Base-by-base conservation (phyloP, 2,888 invertebrate species). In the Antitype chi region DNA sequence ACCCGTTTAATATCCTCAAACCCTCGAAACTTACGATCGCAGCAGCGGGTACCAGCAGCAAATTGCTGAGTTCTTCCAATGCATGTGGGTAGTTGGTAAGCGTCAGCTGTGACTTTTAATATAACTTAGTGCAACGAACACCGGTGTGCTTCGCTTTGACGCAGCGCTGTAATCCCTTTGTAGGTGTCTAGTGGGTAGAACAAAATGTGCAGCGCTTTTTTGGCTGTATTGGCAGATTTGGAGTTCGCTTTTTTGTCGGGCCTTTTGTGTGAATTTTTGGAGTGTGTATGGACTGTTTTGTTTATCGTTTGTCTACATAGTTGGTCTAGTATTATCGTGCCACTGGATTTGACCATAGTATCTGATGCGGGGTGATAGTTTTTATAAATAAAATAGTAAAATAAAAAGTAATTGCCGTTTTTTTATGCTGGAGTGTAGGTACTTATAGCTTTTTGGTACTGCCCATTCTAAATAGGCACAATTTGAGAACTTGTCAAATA, bases 71-170 rank as follows among this genome's bases (percentile, higher is more conserved):
- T 78, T 76, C 71, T 63, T 38, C 62, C 68, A 52, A 80, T 76
- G 74, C 75, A 73, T 77, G 74, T 52, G 66, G 80, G 64, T 69
- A 43, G 59, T 43, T 60, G 28, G 71, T 28, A 32, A 49, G 49
- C 76, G 82, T 59, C 88, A 87, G 85, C 85, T 89, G 89, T 9
- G 66, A 63, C 70, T 78, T 89, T 84, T 87, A 86, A 87, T 89
- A 89, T 78, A 87, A 87, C 84, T 78, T 84, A 78, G 76, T 79
- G 82, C 79, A 74, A 25, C 68, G 53, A 60, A 67, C 62, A 47
- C 71, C 64, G 64, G 47, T 59, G 47, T 52, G 17, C 72, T 69
- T 69, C 67, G 66, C 67, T 74, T 78, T 78, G 59, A 75, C 43
- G 52, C 70, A 52, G 63, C 74, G 74, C 55, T 74, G 43, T 63